phyloP scores from a whole-genome alignment of 2,797 vertebrate genomes.

The Halcyon smyrnensis region DNA sequence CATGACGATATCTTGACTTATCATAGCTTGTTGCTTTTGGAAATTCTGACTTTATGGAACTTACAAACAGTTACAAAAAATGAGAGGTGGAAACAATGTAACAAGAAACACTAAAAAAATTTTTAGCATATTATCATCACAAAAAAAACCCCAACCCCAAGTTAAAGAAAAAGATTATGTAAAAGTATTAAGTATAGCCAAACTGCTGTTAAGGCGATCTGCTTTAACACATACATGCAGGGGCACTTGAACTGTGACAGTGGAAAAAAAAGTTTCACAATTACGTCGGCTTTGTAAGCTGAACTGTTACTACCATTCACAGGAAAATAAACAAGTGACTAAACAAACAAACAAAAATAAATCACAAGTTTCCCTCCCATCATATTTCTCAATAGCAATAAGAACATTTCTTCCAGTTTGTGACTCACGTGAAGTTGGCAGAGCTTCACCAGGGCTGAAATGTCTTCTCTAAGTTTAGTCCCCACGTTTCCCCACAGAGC shows the following conservation, averaged over 20 bases:
- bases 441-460: neutral
- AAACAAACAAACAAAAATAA: neutral
- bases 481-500: accelerated
- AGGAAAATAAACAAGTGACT: conserved; percentile 35
- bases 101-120: neutral
- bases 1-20: accelerated
- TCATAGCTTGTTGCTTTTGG: neutral
- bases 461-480: accelerated
- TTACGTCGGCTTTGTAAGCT: conserved; percentile 42
- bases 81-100: neutral
- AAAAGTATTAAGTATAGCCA: neutral
- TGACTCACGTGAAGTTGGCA: accelerated
- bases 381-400: neutral
- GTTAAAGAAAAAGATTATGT: neutral
- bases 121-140: neutral
- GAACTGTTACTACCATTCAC: conserved; percentile 54
- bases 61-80: neutral
- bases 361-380: neutral
- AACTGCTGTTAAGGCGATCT: neutral
- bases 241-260: neutral
- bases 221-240: neutral
- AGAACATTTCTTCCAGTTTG: neutral
- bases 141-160: neutral
- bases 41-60: neutral
- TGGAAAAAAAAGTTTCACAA: conserved; percentile 24